Evolutionary conservation across 2,797 vertebrate species (phyloP), one percentile per base, ranked within the genome.

Genomic region (Syngnathus acus): DNA sequence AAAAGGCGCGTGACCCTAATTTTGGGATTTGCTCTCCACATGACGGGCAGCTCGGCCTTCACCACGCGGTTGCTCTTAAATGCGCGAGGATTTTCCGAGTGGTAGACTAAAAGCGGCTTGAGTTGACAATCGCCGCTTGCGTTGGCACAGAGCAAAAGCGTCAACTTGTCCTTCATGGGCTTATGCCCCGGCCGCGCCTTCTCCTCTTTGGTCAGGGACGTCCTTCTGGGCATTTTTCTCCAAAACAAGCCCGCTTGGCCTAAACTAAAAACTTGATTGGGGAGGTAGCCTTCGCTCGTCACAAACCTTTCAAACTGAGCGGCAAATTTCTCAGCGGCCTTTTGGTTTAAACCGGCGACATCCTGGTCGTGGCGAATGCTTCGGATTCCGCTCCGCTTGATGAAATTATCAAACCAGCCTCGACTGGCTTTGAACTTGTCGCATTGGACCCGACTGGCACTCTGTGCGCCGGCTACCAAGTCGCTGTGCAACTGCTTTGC

Each of bases 211-310:
- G 66, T 67, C 21, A 78, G 67, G 68, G 68, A 65, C 43, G 82
- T 72, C 11, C 72, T 51, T 16, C 37, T 38, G 2, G 69, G 72
- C 76, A 77, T 78, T 57, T 68, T 72, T 39, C 82, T 79, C 76
- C 79, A 83, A 66, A 79, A 86, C 0, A 82, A 69, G 19, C 81
- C 73, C 0, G 54, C 78, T 69, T 86, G 71, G 0, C 81, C 81
- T 11, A 73, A 66, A 0, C 81, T 76, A 68, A 84, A 75, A 6
- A 72, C 67, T 32, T 75, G 70, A 11, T 70, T 38, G 6, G 70
- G 61, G 5, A 55, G 21, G 40, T 62, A 75, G 2, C 62, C 57
- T 19, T 61, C 62, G 3, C 48, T 51, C 9, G 9, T n/a, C 50
- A 21, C 50, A n/a, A 51, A 21, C 8, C 7, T 51, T 10, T 9